Conservation (phyloP, 2,113 vertebrate genomes). For the Cynocephalus volans region DNA sequence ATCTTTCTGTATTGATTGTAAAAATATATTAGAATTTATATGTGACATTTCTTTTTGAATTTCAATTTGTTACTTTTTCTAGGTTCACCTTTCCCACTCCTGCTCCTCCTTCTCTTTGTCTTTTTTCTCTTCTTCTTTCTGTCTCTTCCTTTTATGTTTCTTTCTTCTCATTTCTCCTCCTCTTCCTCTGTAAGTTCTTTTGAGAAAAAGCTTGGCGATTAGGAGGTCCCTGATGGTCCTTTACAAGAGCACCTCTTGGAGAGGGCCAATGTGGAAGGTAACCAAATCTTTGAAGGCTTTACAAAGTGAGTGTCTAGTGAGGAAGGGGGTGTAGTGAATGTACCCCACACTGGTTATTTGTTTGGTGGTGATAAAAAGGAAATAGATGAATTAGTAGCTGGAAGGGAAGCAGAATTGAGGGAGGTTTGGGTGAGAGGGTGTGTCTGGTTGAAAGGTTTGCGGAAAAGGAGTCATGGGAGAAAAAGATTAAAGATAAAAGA, state of each 20-base stretch:
- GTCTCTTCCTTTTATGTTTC: not conserved
- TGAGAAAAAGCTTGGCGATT: not conserved
- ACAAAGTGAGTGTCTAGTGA: not conserved
- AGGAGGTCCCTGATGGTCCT: not conserved
- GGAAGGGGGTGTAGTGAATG: not conserved
- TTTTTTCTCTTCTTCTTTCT: not conserved
- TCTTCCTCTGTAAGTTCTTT: not conserved
- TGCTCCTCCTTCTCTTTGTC: not conserved
- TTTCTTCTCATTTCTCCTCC: not conserved
- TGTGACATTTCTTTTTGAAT: not conserved
- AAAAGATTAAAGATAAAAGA: too few species aligned
- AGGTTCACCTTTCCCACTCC: not conserved
- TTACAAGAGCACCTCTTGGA: not conserved
- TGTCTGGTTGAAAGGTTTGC: too few species aligned
- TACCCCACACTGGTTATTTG: not conserved
- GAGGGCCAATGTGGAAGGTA: not conserved
- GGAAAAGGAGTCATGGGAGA: too few species aligned
- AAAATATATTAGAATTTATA: not conserved
- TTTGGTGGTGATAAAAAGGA: not conserved
- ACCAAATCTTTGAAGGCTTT: not conserved
- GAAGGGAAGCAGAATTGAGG: too few species aligned
- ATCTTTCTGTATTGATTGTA: not conserved
- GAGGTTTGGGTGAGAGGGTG: too few species aligned
- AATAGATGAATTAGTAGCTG: not conserved
- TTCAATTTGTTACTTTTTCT: not conserved